These are phyloP conservation scores for Allobates femoralis DNA, from an alignment of 2,797 vertebrate species.

Conservation along the genomic window DNA sequence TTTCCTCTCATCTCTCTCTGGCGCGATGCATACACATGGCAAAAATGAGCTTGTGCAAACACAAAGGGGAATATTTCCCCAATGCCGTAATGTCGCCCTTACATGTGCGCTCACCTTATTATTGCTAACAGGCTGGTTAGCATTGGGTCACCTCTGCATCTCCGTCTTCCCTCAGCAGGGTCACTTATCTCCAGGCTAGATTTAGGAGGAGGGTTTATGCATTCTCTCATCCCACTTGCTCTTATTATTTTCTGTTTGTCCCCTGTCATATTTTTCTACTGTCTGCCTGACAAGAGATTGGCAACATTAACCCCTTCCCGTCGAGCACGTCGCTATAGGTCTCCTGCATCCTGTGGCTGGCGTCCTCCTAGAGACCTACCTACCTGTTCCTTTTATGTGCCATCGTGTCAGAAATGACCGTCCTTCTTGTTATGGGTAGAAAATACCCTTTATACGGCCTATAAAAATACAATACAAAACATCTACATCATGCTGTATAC, in stretches of 20 bases:
- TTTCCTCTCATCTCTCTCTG: slow-evolving; percentile 59
- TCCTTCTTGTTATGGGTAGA: background rate
- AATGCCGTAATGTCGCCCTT: slow-evolving; percentile 77
- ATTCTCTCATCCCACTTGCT: slow-evolving; percentile 66
- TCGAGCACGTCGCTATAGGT: background rate
- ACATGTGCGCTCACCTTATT: slow-evolving; percentile 80
- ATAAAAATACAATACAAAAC: background rate
- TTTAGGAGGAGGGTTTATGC: slow-evolving; percentile 71
- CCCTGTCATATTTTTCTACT: slow-evolving; percentile 51
- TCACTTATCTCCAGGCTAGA: slow-evolving; percentile 75
- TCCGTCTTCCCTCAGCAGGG: slow-evolving; percentile 74
- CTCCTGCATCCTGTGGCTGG: background rate
- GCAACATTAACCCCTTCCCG: slow-evolving; percentile 34
- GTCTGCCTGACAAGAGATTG: slow-evolving; percentile 60
- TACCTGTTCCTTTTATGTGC: slow-evolving; percentile 28
- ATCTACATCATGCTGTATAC: background rate
- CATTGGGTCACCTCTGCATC: slow-evolving; percentile 79
- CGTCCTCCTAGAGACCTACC: background rate
- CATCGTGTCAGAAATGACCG: background rate
- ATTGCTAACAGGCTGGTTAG: slow-evolving; percentile 84
- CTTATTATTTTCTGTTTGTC: slow-evolving; percentile 69
- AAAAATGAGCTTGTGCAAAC: slow-evolving; percentile 79
- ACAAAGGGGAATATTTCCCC: slow-evolving; percentile 76
- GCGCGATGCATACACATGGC: slow-evolving; percentile 79
- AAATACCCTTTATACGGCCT: background rate